These are phyloP conservation scores for Emys orbicularis DNA, from an alignment of 2,797 vertebrate species.

Conservation along the genomic window DNA sequence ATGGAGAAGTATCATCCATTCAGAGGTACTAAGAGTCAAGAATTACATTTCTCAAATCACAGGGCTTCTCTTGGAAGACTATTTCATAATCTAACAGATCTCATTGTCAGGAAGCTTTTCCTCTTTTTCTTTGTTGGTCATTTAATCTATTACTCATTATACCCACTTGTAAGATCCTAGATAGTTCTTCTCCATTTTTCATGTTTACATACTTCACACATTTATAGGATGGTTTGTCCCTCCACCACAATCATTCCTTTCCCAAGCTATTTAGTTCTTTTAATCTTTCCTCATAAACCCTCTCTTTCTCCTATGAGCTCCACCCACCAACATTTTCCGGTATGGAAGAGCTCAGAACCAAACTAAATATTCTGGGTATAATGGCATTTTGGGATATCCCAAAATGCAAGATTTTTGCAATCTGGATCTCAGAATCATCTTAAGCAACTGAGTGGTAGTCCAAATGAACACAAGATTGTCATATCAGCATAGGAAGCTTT, in stretches of 20 bases:
- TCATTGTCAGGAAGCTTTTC: constrained; percentile 73
- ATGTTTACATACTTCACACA: constrained; percentile 6
- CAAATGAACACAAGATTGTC: constrained; percentile 68
- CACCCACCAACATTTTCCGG: neutral
- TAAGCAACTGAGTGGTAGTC: constrained; percentile 58
- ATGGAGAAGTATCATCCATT: constrained; percentile 34
- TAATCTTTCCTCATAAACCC: neutral
- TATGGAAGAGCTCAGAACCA: neutral
- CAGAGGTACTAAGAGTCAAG: constrained; percentile 45
- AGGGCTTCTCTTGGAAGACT: constrained; percentile 59
- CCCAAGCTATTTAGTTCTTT: neutral
- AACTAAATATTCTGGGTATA: constrained; percentile 37
- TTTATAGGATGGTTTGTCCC: neutral
- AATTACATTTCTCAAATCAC: constrained; percentile 75
- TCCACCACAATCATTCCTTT: neutral
- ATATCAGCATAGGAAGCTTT: constrained; percentile 54
- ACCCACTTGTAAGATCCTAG: constrained; percentile 65
- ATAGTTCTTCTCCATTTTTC: constrained; percentile 61
- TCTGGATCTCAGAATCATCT: constrained; percentile 68
- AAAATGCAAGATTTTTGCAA: constrained; percentile 26
- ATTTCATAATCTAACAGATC: constrained; percentile 72
- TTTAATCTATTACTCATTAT: constrained; percentile 76
- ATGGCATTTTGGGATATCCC: constrained; percentile 9
- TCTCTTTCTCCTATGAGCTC: neutral
- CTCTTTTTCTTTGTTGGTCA: constrained; percentile 72